These are phyloP conservation scores for Oscheius onirici DNA, from an alignment of 2,888 invertebrate genomes.

Conservation along the genomic window DNA sequence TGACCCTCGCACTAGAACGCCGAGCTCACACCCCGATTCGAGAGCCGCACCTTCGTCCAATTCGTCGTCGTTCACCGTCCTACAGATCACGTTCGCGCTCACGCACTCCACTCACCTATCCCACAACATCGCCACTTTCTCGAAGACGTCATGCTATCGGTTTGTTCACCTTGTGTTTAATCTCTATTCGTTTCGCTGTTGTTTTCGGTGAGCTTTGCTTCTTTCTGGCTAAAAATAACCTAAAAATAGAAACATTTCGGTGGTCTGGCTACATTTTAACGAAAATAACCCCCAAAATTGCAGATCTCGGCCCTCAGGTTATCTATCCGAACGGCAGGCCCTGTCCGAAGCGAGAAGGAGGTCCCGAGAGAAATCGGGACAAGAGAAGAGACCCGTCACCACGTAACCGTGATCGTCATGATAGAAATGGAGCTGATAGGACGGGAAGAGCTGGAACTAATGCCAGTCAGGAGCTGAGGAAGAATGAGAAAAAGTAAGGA, in stretches of 20 bases:
- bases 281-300: neutral
- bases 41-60: neutral
- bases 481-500: neutral
- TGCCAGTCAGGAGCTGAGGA: neutral
- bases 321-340: conserved; percentile 40
- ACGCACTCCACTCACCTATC: neutral
- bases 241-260: no score
- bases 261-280: no score
- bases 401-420: conserved; percentile 1
- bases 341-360: conserved; percentile 8
- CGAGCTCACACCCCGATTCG: conserved; percentile 2
- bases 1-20: neutral
- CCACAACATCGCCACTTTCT: no score
- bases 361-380: conserved; percentile 12
- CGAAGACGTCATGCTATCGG: neutral
- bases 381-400: conserved; percentile 4
- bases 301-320: conserved; percentile 48
- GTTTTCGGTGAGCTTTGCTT: neutral
- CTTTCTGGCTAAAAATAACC: no score
- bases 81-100: conserved; percentile 1
- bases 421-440: neutral
- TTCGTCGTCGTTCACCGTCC: conserved; percentile 13
- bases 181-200: neutral
- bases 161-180: neutral
- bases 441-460: neutral